These are phyloP conservation scores for Saccopteryx leptura DNA, from an alignment of 2,113 vertebrate species.

Conservation along the genomic window DNA sequence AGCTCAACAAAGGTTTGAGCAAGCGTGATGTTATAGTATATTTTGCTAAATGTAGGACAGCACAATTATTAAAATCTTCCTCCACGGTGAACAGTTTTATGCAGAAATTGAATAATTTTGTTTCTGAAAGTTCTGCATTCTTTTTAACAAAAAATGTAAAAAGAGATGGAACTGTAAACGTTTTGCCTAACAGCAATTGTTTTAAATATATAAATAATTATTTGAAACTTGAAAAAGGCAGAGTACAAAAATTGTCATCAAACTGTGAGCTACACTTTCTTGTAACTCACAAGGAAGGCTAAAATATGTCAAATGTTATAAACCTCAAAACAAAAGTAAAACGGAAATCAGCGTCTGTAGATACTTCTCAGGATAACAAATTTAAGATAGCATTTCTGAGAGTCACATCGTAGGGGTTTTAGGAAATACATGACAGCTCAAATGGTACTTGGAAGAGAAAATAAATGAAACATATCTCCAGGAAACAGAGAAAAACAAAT, in stretches of 20 bases:
- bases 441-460: conserved; percentile 70
- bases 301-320: not conserved
- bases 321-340: not conserved
- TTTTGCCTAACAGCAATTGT: not conserved
- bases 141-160: conserved; percentile 23
- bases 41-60: not conserved
- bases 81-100: not conserved
- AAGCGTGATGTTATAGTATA: not conserved
- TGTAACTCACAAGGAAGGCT: not conserved
- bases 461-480: conserved; percentile 28
- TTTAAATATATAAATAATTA: not conserved
- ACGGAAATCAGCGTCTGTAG: not conserved
- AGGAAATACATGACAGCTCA: conserved; percentile 61
- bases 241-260: not conserved
- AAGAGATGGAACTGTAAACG: not conserved
- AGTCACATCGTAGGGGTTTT: not conserved
- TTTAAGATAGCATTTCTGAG: conserved; percentile 65
- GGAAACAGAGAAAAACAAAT: conserved; percentile 62
- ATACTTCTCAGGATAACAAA: conserved; percentile 4
- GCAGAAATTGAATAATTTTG: conserved; percentile 12
- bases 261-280: not conserved
- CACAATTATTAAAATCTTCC: not conserved
- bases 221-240: not conserved
- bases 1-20: not conserved
- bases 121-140: not conserved